phyloP scores from a whole-genome alignment of 2,888 invertebrate species.

The Eurytoma adleriae region DNA sequence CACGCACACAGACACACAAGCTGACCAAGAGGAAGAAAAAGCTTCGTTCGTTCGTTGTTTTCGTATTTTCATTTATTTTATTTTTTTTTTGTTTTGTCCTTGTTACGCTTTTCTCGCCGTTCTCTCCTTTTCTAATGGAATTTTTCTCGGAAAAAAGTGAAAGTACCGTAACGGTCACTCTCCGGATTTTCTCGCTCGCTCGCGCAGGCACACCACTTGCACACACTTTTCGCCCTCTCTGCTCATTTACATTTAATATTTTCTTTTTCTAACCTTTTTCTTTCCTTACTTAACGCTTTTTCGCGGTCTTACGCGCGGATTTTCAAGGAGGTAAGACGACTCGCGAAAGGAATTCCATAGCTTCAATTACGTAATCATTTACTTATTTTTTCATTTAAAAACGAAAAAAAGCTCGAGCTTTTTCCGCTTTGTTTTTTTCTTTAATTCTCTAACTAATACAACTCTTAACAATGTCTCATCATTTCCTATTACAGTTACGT shows the following conservation, averaged over 20 bases:
- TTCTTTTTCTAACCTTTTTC: conserved; percentile 54
- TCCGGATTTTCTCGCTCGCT: conserved; percentile 7
- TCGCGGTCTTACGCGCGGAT: conserved; percentile 50
- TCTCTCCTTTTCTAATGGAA: conserved; percentile 51
- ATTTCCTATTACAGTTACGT: conserved; percentile 51
- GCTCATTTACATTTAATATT: conserved; percentile 51
- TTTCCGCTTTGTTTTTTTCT: conserved; percentile 31
- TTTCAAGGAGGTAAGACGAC: conserved; percentile 51
- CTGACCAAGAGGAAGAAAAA: conserved; percentile 55
- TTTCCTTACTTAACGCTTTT: conserved; percentile 54
- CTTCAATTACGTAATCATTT: conserved; percentile 17
- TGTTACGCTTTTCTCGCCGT: conserved; percentile 20
- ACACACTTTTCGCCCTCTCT: conserved; percentile 26
- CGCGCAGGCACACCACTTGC: conserved; percentile 17
- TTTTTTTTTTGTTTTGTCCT: conserved; percentile 26
- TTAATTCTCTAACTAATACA: conserved; percentile 58
- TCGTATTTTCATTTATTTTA: conserved; percentile 50
- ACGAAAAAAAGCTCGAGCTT: conserved; percentile 35
- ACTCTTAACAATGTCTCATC: conserved; percentile 56
- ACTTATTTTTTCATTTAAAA: conserved; percentile 20
- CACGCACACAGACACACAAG: conserved; percentile 39
- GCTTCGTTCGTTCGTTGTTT: conserved; percentile 57
- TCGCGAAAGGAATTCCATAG: conserved; percentile 56
- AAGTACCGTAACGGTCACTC: conserved; percentile 30
- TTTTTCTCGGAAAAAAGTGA: conserved; percentile 47